Base-by-base conservation (phyloP, 1,140 invertebrate species). In the Colletes gigas region DNA sequence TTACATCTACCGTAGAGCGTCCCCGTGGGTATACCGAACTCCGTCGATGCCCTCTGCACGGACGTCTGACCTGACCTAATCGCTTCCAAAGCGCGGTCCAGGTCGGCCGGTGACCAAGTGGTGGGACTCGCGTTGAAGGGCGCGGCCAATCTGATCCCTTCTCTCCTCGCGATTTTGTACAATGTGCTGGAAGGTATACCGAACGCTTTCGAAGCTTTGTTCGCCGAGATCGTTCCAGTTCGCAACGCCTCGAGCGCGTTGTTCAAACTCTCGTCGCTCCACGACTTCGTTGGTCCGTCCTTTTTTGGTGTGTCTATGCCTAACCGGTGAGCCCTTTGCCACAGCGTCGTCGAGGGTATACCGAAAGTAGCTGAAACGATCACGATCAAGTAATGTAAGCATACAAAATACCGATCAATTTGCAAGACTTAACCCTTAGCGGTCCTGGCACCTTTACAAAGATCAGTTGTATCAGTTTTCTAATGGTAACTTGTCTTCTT, bases 251-350 rank as follows among this genome's bases (percentile, higher is more conserved):
- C 96, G 71, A 98, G 93, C 0, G 97, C 97, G 78, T 95, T 96
- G 80, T 96, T 96, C 21, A 98, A 92, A 88, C 97, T 97, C 82
- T 96, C 96, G 91, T 97, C 97, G 86, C 96, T 97, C 97, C 97
- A 98, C 1, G 96, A 96, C 92, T 97, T 97, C 10, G 96, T 96
- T 3, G 96, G 95, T 14, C 96, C 97, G 89, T 98, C 97, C 92
- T 97, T 97, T 94, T 98, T 98, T 54, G 97, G 97, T 72, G 97
- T 98, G 92, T 98, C 97, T 89, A 98, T 98, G 59, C 97, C 97
- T 84, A 97, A 91, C 75, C 97, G 94, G 93, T 98, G 97, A 15
- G 97, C 97, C 80, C 97, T 94, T 93, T 98, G 97, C 97, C 97
- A 98, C 19, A 98, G 93, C 12, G 97, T 98, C 47, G 97, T 98